phyloP scores from a whole-genome alignment of 2,888 invertebrate genomes.

The Saturnia japonica region DNA sequence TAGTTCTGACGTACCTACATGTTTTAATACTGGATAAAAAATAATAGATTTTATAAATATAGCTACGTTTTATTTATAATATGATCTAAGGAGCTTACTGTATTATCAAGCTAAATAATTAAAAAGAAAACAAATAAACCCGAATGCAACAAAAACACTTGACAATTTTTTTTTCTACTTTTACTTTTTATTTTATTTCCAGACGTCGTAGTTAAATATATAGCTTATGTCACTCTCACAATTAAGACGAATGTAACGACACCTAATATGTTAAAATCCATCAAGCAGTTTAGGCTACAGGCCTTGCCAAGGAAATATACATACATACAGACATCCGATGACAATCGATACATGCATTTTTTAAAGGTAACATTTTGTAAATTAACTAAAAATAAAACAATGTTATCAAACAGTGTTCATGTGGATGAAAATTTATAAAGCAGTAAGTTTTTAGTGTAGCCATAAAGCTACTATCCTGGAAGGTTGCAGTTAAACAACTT shows the following conservation, averaged over 20 bases:
- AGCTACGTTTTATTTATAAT: neutral
- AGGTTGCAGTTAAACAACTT: neutral
- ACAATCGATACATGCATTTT: neutral
- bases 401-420: neutral
- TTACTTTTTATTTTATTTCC: too few relatives aligned
- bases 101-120: too few relatives aligned
- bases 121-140: too few relatives aligned
- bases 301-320: too few relatives aligned
- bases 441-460: neutral
- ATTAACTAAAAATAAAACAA: neutral
- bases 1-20: neutral
- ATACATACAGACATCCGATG: too few relatives aligned
- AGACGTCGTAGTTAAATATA: too few relatives aligned
- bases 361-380: neutral
- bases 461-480: neutral
- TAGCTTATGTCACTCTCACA: too few relatives aligned
- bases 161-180: too few relatives aligned
- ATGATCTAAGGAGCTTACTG: neutral
- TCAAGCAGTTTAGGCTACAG: too few relatives aligned
- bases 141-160: too few relatives aligned
- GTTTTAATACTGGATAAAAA: neutral
- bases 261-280: too few relatives aligned
- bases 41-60: neutral
- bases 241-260: too few relatives aligned
- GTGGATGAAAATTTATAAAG: neutral